phyloP scores from a whole-genome alignment of 2,888 invertebrate species.

The Tribolium freemani region DNA sequence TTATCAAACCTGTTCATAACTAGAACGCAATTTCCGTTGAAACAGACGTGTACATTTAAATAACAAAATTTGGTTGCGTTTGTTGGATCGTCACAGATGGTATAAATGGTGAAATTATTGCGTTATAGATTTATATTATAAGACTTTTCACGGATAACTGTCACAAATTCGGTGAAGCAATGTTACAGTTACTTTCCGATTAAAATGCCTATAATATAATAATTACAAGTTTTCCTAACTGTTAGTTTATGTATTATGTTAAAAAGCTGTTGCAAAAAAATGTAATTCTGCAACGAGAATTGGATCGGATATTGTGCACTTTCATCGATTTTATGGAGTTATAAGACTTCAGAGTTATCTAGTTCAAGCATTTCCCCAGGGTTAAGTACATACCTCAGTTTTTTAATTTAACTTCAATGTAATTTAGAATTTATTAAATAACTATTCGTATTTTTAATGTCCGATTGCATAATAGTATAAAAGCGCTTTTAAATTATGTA shows the following conservation, averaged over 20 bases:
- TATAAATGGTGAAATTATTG: slow-evolving; percentile 1
- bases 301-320: neutral
- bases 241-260: neutral
- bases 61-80: slow-evolving; percentile 13
- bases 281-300: neutral
- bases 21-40: slow-evolving; percentile 44
- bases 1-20: slow-evolving; percentile 40
- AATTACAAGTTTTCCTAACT: neutral
- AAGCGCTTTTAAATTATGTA: no score
- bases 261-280: no score
- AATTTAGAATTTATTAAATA: no score
- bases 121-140: neutral
- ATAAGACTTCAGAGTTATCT: neutral
- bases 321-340: neutral
- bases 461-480: no score
- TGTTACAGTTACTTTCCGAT: neutral
- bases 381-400: no score
- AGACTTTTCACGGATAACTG: neutral
- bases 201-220: neutral
- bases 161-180: neutral
- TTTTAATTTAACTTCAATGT: no score
- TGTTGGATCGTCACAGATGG: slow-evolving; percentile 9
- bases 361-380: neutral
- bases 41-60: slow-evolving; percentile 5
- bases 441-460: no score